Percentiles rank a stretch among this genome's conserved stretches.
These are phyloP conservation scores for Parotia lawesii DNA, from an alignment of 2,113 vertebrate species.

Conservation along the genomic window DNA sequence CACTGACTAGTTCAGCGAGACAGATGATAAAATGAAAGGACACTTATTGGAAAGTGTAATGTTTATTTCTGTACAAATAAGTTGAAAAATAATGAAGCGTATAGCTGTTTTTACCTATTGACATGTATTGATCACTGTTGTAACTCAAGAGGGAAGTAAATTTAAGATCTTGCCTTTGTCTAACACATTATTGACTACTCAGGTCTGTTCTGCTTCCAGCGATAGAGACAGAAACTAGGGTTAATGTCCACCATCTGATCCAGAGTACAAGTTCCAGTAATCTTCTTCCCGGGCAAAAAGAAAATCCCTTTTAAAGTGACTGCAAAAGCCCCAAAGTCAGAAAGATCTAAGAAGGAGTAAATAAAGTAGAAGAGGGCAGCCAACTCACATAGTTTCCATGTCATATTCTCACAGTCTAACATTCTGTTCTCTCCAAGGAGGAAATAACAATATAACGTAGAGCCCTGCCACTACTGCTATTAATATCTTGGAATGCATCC, in stretches of 20 bases:
- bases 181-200: background rate
- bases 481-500: slow-evolving; percentile 69
- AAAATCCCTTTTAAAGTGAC: slow-evolving; percentile 22
- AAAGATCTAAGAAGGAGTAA: slow-evolving; percentile 63
- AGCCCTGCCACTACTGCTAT: slow-evolving; percentile 67
- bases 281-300: slow-evolving; percentile 11
- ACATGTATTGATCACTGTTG: background rate
- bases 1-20: background rate
- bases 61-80: background rate
- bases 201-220: background rate
- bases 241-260: background rate
- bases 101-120: background rate
- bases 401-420: slow-evolving; percentile 67
- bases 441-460: slow-evolving; percentile 70
- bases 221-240: background rate
- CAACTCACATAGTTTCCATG: slow-evolving; percentile 67
- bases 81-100: background rate
- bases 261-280: background rate
- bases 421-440: slow-evolving; percentile 70
- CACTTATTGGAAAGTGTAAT: background rate
- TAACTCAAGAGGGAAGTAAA: background rate
- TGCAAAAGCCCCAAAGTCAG: slow-evolving; percentile 29
- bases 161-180: background rate
- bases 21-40: background rate
- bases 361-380: slow-evolving; percentile 33